Evolutionary conservation across 92 coral and sea anemone genomes (phyloP), one percentile per base, ranked within the genome.

Genomic region (Siderastrea siderea): DNA sequence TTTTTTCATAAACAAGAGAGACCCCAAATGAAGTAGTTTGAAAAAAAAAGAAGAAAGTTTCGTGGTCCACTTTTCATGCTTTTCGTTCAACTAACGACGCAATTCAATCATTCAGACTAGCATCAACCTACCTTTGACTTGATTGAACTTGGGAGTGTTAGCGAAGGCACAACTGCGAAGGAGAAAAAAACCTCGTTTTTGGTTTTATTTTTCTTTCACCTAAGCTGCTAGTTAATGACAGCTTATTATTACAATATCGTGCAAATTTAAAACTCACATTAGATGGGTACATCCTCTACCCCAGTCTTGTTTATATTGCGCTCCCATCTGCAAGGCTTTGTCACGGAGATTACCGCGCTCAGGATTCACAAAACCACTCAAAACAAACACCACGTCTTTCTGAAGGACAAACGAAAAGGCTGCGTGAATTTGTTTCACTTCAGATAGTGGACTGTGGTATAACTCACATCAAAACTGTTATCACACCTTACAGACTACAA

Each of bases 311-410:
- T 92, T 91, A 81, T 92, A 97, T 70, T 92, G 98, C 8, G 99
- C 99, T n/a, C 99, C 99, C 98, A 97, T 94, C 81, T 94, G 91
- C 59, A 92, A 76, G 38, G 99, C 99, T 75, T 97, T 95, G 89
- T 97, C 99, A 68, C 99, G 90, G 11, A 97, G 85, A 62, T 90
- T 86, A n/a, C 96, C 95, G 16, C 99, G 92, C 85, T 94, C 96
- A 11, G 99, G 99, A 70, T 97, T 97, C 87, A 94, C 91, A 68
- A 94, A 97, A 13, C 99, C 99, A 77, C 99, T 97, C 78, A 97
- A 77, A 13, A 97, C 99, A 88, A 97, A 95, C 68, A 94, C 94
- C 11, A 96, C 99, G 38, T 92, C 95, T 89, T 91, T 96, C 99
- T 97, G 84, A 17, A 68, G 63, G 53, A 59, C 51, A 66, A 72